Evolutionary conservation across 2,113 vertebrate species (phyloP), one percentile per base, ranked within the genome.

Genomic region (Saimiri boliviensis): DNA sequence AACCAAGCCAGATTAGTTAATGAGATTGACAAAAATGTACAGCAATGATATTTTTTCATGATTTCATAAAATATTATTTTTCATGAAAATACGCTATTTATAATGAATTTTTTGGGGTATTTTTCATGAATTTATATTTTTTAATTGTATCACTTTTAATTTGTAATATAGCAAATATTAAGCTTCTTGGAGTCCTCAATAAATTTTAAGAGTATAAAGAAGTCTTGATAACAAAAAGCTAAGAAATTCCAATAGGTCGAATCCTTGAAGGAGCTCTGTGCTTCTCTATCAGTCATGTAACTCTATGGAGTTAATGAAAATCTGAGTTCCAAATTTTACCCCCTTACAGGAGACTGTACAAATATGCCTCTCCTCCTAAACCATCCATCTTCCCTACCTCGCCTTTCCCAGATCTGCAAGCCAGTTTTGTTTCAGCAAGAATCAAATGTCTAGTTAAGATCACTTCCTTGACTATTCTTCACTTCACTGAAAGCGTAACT

Each of bases 51-150:
- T 49, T 88, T 71, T 81, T 81, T 85, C 45, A 76, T 27, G 54
- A 60, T n/a, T 16, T 19, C 63, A 70, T 35, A 11, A 11, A 66
- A 79, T 2, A 93, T 85, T 74, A 49, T 70, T 84, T 47, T 86
- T 82, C 63, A 70, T 35, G 71, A 94, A 97, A 92, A 56, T 21
- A 74, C 35, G 7, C 2, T 49, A 73, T 23, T 93, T 89, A 91
- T 42, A 20, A 58, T 86, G 19, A 73, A 47, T 54, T 76, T 86
- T 81, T 52, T 54, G 17, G 56, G n/a, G 54, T 35, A 85, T 77
- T 89, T 89, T 96, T n/a, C 37, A 70, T 92, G 56, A 71, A 58
- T 84, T 83, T 11, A 54, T 45, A 68, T 68, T 68, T 87, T 56
- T 47, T 30, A 92, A 11, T 60, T 19, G 35, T 60, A 37, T 47